Conservation (phyloP, 1,140 invertebrate genomes). For the Drosophila sulfurigaster region DNA sequence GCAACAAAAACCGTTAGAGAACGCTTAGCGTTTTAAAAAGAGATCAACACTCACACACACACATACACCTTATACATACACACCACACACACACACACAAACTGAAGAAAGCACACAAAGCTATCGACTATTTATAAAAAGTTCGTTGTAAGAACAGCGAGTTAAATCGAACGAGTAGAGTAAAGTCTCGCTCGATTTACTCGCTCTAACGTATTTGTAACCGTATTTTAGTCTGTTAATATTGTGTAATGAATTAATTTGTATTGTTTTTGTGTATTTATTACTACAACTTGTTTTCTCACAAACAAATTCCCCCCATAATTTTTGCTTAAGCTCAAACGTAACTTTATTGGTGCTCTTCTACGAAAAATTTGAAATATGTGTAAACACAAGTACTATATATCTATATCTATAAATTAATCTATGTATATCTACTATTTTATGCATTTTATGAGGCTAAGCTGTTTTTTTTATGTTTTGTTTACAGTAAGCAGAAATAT, state of each 20-base stretch:
- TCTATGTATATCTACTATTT: constrained; percentile 45
- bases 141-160: background rate
- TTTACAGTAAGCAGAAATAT: constrained; percentile 43
- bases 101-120: constrained; percentile 28
- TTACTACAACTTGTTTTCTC: constrained; percentile 55
- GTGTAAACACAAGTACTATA: constrained; percentile 33
- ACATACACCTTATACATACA: constrained; percentile 32
- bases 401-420: constrained; percentile 13
- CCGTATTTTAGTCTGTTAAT: constrained; percentile 64
- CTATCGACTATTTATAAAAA: constrained; percentile 37
- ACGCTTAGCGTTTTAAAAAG: constrained; percentile 81
- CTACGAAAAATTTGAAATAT: constrained; percentile 44
- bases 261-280: constrained; percentile 50
- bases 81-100: constrained; percentile 16
- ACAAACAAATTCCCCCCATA: background rate
- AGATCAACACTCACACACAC: constrained; percentile 41
- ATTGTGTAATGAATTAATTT: constrained; percentile 17
- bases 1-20: constrained; percentile 71
- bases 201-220: constrained; percentile 51
- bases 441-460: constrained; percentile 80
- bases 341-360: constrained; percentile 79
- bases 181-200: background rate
- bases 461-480: constrained; percentile 62
- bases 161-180: constrained; percentile 5
- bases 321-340: constrained; percentile 66